A percentile compares a stretch with the other conserved stretches of the same genome.
Conservation (phyloP, 2,113 vertebrate species). For the Cryptomyrus ogoouensis region DNA sequence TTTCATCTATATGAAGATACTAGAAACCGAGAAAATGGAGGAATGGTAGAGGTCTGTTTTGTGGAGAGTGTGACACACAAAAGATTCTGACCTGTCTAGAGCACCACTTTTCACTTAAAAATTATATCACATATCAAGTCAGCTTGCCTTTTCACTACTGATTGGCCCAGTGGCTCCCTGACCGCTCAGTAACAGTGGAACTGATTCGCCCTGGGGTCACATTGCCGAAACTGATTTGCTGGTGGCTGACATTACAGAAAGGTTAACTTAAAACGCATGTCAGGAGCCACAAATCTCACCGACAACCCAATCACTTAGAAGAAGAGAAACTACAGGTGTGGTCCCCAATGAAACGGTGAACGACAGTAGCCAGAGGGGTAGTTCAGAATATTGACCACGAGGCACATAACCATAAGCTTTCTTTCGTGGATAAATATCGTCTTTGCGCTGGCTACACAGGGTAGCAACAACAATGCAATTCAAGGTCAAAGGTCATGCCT, state of each 20-base stretch:
- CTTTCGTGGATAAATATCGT: not conserved
- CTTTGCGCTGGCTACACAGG: not conserved
- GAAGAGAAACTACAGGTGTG: not conserved
- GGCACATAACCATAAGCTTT: not conserved
- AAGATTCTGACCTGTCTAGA: not conserved
- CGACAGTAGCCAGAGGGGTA: not conserved
- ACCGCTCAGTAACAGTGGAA: not conserved
- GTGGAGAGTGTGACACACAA: not conserved
- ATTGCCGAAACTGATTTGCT: not conserved
- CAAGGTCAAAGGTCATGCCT: not conserved
- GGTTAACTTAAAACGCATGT: not conserved
- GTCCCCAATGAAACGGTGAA: not conserved
- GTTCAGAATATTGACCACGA: not conserved
- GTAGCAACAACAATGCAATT: not conserved
- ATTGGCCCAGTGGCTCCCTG: not conserved
- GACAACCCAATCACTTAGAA: not conserved
- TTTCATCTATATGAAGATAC: not conserved
- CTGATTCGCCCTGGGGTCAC: not conserved
- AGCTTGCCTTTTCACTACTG: not conserved
- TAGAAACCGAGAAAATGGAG: not conserved
- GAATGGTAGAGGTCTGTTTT: not conserved
- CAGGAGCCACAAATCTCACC: not conserved
- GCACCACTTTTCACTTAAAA: not conserved
- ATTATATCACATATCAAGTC: not conserved
- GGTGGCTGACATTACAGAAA: not conserved